These are phyloP conservation scores for Drosophila neonasuta DNA, from an alignment of 2,888 invertebrate genomes.

Conservation along the genomic window DNA sequence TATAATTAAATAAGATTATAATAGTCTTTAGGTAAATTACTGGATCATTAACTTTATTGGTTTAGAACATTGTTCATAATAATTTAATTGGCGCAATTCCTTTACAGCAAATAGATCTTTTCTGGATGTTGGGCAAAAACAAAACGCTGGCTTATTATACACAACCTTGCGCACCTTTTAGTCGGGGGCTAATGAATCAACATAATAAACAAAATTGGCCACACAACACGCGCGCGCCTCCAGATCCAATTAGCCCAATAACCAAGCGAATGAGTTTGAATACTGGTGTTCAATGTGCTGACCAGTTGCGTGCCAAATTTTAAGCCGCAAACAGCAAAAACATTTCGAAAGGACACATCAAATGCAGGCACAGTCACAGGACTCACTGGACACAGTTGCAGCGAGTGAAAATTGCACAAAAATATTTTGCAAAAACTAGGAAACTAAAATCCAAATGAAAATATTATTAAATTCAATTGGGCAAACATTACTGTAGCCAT, in stretches of 20 bases:
- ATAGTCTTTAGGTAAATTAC: too few species aligned
- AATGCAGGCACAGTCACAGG: slow-evolving; percentile 24
- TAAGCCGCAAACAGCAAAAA: slow-evolving; percentile 69
- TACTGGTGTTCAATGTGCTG: slow-evolving; percentile 39
- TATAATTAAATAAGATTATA: not conserved
- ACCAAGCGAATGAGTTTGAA: slow-evolving; percentile 26
- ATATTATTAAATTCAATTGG: slow-evolving; percentile 80
- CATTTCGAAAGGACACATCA: slow-evolving; percentile 58
- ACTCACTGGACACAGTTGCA: slow-evolving; percentile 20
- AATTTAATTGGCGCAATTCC: not conserved
- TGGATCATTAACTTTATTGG: too few species aligned
- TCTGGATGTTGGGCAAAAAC: not conserved
- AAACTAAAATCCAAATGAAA: slow-evolving; percentile 78
- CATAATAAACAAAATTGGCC: slow-evolving; percentile 51
- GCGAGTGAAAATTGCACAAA: slow-evolving; percentile 56
- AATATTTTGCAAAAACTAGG: slow-evolving; percentile 59
- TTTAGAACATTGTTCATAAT: too few species aligned
- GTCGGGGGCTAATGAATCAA: slow-evolving; percentile 39
- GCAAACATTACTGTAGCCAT: slow-evolving; percentile 76
- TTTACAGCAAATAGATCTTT: not conserved
- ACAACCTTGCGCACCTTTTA: slow-evolving; percentile 7
- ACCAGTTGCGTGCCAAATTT: slow-evolving; percentile 57
- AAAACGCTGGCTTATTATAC: slow-evolving; percentile 9
- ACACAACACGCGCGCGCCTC: slow-evolving; percentile 38
- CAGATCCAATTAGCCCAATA: slow-evolving; percentile 52